Base-by-base conservation (phyloP, 2,888 invertebrate genomes). In the Chaetogeoica ovagalla region DNA sequence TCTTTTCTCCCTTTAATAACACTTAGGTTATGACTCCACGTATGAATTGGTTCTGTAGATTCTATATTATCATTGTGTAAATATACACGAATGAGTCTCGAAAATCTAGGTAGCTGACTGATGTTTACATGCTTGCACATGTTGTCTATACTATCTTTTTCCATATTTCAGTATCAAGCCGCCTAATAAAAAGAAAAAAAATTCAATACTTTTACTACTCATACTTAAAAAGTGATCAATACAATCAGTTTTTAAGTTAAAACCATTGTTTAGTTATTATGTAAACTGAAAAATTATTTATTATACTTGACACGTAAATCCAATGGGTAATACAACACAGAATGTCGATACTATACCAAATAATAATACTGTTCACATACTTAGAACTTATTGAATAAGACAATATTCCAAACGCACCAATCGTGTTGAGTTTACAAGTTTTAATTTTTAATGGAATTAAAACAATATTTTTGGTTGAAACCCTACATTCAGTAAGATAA, bases 91-190 rank as follows among this genome's bases (percentile, higher is more conserved):
- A 71, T 3, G 55, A 63, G 23, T 71, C 79, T 79, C 9, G 79
- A 23, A 63, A 19, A 79, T 43, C 70, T 79, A 69, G 79, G 79
- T 15, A 79, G n/a, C 11, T 79, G 79, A 30, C 79, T 43, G 57
- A 71, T 71, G 15, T 19, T 13, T 23, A 77, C n/a, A 19, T 39
- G 57, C 19, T 48, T 21, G 37, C 9, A 52, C 13, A 62, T 21
- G 13, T 6, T n/a, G 21, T 62, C 21, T 60, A 30, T 4, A 4
- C 48, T 62, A 17, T 19, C 65, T 55, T 39, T 62, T 21, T 52
- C 69, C 77, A 77, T 77, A 19, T 4, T 70, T 21, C n/a, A 39
- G 39, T 65, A 55, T 65, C 55, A 65, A 37, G 48, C 19, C 30
- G 13, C 19, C 60, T 72, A 60, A 19, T 72, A 1, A 59, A 59